These are phyloP conservation scores for Polyploca ridens DNA, from an alignment of 2,888 invertebrate genomes.

Conservation along the genomic window DNA sequence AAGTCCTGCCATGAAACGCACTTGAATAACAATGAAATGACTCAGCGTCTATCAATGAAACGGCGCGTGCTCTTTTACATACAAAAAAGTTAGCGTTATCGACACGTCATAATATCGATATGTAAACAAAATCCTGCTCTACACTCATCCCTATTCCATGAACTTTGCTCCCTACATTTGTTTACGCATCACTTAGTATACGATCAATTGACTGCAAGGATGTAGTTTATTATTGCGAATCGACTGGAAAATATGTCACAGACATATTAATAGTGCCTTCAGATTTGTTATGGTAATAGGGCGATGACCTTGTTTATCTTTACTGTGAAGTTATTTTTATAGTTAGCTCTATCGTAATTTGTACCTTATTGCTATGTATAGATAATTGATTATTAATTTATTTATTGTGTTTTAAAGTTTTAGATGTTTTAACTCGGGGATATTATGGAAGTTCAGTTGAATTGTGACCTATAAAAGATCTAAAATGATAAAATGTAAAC, in stretches of 20 bases:
- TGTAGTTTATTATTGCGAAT: constrained; percentile 29
- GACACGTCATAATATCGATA: constrained; percentile 45
- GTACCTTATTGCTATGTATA: neutral
- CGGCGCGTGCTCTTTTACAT: neutral
- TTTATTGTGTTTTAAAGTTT: too few relatives aligned
- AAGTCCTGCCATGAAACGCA: neutral
- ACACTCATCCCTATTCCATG: constrained; percentile 53
- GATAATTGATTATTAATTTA: too few relatives aligned
- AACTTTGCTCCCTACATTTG: constrained; percentile 67
- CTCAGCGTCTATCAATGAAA: constrained; percentile 4
- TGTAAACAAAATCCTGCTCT: constrained; percentile 45
- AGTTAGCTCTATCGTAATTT: neutral
- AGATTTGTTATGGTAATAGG: constrained; percentile 4
- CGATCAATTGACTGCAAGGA: constrained; percentile 63
- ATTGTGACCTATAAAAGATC: too few relatives aligned
- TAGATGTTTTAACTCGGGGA: too few relatives aligned
- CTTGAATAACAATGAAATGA: neutral
- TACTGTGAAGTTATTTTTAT: neutral
- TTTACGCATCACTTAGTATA: constrained; percentile 47
- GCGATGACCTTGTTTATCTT: constrained; percentile 3
- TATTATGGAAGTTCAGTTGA: too few relatives aligned
- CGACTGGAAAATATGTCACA: constrained; percentile 17
- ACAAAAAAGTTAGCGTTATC: neutral
- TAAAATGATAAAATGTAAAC: too few relatives aligned
- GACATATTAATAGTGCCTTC: constrained; percentile 2